A percentile compares a stretch with the other conserved stretches of the same genome.
These are phyloP conservation scores for Romanogobio albipinnatus DNA, from an alignment of 2,113 vertebrate genomes.

Conservation along the genomic window DNA sequence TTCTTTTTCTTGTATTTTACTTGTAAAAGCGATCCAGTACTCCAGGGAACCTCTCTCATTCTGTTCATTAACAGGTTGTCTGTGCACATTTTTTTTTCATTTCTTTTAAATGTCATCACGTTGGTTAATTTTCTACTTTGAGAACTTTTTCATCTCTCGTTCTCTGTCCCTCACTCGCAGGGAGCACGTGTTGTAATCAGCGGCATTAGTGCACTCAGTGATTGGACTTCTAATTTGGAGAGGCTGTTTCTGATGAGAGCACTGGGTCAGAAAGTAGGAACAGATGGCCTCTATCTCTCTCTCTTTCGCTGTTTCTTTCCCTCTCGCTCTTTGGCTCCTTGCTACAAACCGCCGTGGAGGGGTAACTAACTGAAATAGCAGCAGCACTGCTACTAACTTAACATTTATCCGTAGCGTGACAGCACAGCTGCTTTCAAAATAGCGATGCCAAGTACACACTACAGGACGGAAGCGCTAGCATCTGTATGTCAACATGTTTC, in stretches of 20 bases:
- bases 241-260: constrained; percentile 65
- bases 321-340: constrained; percentile 34
- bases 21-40: not conserved
- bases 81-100: not conserved
- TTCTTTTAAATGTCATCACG: constrained; percentile 34
- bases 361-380: not conserved
- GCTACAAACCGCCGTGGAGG: not conserved
- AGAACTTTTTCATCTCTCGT: constrained; percentile 22
- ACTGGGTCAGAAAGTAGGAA: constrained; percentile 75
- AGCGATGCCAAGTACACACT: constrained; percentile 11
- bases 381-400: not conserved
- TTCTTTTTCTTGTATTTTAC: not conserved
- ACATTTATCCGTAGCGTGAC: constrained; percentile 3
- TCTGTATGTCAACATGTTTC: not conserved
- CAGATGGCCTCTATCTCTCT: constrained; percentile 68
- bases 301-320: not conserved
- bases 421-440: constrained; percentile 1
- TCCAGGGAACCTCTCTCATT: not conserved
- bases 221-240: constrained; percentile 69
- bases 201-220: constrained; percentile 62
- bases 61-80: constrained; percentile 39
- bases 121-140: constrained; percentile 12
- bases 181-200: constrained; percentile 57
- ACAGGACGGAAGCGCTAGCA: not conserved
- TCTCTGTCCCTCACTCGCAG: not conserved